Percentiles rank a stretch among this genome's conserved stretches.
These are phyloP conservation scores for Platypus cylindrus DNA, from an alignment of 2,888 invertebrate genomes.

Conservation along the genomic window DNA sequence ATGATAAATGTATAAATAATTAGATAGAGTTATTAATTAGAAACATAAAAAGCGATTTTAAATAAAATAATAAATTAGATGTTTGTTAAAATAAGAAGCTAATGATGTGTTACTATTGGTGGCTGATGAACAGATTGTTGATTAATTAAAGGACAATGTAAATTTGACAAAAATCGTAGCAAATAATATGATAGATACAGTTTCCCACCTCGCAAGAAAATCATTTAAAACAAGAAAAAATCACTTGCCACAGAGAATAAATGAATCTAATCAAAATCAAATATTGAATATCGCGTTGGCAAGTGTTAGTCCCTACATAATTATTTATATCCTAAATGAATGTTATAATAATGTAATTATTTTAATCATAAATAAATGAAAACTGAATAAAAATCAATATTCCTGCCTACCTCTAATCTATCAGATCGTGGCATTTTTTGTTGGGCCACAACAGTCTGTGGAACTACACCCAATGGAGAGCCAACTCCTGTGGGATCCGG, in stretches of 20 bases:
- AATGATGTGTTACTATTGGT: no score
- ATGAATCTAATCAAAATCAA: not conserved
- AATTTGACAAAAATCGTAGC: no score
- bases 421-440: slow-evolving; percentile 92
- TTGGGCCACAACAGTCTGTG: slow-evolving; percentile 74
- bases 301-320: slow-evolving; percentile 1
- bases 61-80: no score
- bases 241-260: slow-evolving; percentile 4
- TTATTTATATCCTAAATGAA: no score
- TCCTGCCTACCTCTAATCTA: slow-evolving; percentile 84
- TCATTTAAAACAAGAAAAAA: slow-evolving; percentile 2
- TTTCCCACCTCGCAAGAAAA: slow-evolving; percentile 6
- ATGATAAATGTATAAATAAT: no score
- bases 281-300: not conserved
- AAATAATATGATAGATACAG: slow-evolving; percentile 10
- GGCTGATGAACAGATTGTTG: no score
- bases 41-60: no score
- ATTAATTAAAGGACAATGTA: no score
- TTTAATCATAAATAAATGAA: slow-evolving; percentile 2
- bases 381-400: slow-evolving; percentile 1
- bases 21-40: no score
- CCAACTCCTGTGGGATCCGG: slow-evolving; percentile 72
- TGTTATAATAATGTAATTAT: not conserved
- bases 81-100: no score
- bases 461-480: slow-evolving; percentile 72